These are phyloP conservation scores for Drosophila falleni DNA, from an alignment of 2,888 invertebrate species.

Conservation along the genomic window DNA sequence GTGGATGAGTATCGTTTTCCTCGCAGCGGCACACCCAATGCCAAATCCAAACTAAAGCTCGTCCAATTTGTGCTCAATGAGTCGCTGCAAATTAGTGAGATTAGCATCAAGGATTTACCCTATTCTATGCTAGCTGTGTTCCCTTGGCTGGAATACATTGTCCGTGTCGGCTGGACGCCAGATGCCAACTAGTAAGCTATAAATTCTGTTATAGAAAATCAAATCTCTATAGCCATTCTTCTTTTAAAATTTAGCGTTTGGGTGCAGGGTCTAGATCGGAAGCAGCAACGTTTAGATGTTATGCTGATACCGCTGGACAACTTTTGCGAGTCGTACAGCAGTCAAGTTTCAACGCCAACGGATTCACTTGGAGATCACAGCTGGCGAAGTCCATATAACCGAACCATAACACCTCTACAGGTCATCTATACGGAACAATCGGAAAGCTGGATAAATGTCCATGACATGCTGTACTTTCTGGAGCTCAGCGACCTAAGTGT, in stretches of 20 bases:
- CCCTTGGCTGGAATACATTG: slow-evolving; percentile 98
- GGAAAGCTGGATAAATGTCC: slow-evolving; percentile 97
- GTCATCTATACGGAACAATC: slow-evolving; percentile 86
- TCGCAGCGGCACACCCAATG: slow-evolving; percentile 95
- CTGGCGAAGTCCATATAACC: slow-evolving; percentile 85
- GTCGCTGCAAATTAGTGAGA: slow-evolving; percentile 89
- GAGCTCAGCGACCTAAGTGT: slow-evolving; percentile 86
- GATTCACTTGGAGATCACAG: slow-evolving; percentile 83
- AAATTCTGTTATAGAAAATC: background rate
- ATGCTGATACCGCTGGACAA: slow-evolving; percentile 92
- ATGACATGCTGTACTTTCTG: slow-evolving; percentile 95
- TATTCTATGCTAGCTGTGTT: slow-evolving; percentile 92
- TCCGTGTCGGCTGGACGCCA: slow-evolving; percentile 97
- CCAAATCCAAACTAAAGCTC: slow-evolving; percentile 94
- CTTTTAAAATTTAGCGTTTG: slow-evolving; percentile 89
- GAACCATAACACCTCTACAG: slow-evolving; percentile 84
- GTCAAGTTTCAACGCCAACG: slow-evolving; percentile 85
- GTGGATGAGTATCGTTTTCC: slow-evolving; percentile 95
- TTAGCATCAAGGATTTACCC: slow-evolving; percentile 91
- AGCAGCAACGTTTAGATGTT: slow-evolving; percentile 94
- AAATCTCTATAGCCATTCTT: background rate
- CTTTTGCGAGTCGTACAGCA: slow-evolving; percentile 87
- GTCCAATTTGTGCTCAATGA: slow-evolving; percentile 90
- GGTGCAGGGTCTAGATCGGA: slow-evolving; percentile 95
- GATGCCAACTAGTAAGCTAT: slow-evolving; percentile 92